Evolutionary conservation across 2,113 vertebrate genomes (phyloP).

Genomic region (Oceanodroma tethys): DNA sequence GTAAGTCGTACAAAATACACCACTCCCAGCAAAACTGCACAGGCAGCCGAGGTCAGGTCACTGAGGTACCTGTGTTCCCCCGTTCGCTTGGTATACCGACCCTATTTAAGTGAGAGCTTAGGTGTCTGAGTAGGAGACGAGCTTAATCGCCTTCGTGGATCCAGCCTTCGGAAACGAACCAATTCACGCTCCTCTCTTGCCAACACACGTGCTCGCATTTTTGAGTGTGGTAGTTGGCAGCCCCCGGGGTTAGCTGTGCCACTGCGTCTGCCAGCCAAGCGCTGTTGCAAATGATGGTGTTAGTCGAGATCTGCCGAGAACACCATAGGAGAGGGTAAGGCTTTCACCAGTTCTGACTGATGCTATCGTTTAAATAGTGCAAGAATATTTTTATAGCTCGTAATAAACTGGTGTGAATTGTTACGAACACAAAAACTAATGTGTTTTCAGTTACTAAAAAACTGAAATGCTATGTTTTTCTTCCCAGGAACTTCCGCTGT

Average conservation of each 20-base stretch:
- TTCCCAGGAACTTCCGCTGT: slow-evolving; percentile 89
- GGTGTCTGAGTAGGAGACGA: background rate
- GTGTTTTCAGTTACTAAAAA: background rate
- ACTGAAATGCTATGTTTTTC: background rate
- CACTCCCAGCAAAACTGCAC: background rate
- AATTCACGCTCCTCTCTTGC: rapidly evolving
- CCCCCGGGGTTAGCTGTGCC: background rate
- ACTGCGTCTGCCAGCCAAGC: background rate
- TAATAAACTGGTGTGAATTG: background rate
- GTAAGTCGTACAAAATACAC: rapidly evolving
- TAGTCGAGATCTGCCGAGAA: rapidly evolving
- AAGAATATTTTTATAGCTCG: background rate
- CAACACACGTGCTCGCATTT: rapidly evolving
- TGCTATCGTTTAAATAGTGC: background rate
- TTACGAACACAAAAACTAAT: background rate
- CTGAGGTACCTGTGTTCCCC: rapidly evolving
- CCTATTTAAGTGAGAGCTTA: no score
- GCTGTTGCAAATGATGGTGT: rapidly evolving
- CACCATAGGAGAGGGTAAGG: background rate
- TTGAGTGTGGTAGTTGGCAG: no score
- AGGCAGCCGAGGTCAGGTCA: rapidly evolving
- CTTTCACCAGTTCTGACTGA: background rate
- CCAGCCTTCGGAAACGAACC: background rate
- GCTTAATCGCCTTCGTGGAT: rapidly evolving
- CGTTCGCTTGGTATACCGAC: rapidly evolving